phyloP scores from a whole-genome alignment of 1,140 invertebrate genomes.

The Drosophila burlai region DNA sequence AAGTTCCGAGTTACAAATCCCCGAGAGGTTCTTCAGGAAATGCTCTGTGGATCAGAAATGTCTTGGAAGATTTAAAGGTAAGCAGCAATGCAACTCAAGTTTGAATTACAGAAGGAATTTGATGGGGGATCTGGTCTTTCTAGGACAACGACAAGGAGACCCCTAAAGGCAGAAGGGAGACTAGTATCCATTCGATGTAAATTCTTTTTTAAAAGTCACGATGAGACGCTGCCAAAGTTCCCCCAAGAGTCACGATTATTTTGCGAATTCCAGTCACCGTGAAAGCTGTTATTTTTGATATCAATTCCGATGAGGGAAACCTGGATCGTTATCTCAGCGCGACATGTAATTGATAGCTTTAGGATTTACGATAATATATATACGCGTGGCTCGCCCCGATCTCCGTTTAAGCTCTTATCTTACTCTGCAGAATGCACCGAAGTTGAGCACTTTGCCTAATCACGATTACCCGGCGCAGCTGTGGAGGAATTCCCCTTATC shows the following conservation, averaged over 20 bases:
- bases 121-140: background rate
- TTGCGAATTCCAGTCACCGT: background rate
- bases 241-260: background rate
- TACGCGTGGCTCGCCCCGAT: background rate
- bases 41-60: background rate
- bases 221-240: background rate
- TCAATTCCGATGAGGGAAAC: background rate
- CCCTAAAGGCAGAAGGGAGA: background rate
- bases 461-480: constrained; percentile 8
- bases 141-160: background rate
- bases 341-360: background rate
- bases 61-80: background rate
- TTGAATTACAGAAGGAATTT: background rate
- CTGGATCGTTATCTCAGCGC: background rate
- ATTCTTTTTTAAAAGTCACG: background rate
- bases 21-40: no score
- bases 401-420: background rate
- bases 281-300: background rate
- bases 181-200: background rate
- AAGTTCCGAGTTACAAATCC: background rate
- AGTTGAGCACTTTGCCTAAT: constrained; percentile 2
- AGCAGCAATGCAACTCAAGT: background rate
- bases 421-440: background rate
- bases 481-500: constrained; percentile 6
- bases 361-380: constrained; percentile 6